Evolutionary conservation across 2,113 vertebrate species (phyloP), one percentile per base, ranked within the genome.

Genomic region (Pelvicachromis taeniatus): DNA sequence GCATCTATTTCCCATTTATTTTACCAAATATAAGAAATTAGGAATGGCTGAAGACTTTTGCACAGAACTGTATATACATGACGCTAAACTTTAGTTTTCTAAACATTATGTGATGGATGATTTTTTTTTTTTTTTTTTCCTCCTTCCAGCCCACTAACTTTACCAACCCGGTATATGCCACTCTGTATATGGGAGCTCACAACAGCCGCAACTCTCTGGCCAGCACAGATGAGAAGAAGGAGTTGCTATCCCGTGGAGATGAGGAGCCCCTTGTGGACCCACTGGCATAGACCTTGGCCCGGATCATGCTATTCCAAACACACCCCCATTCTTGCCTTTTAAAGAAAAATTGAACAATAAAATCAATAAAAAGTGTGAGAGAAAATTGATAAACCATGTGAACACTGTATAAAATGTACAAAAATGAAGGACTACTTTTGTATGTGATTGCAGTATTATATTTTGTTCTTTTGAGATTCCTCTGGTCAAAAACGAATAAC

Each of bases 381-480:
- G 83, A 94, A 93, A 95, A 94, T 92, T 82, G 90, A 89, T 86
- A 87, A 93, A 93, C 91, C 92, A 92, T 91, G 94, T 94, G 95
- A 97, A 95, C 95, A 96, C 96, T 98, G 98, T 98, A 97, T 97
- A 98, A 97, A 98, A 96, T 98, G 97, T 98, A 99, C 97, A 99
- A 97, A 95, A 96, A 98, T 97, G 97, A 98, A 98, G 97, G 97
- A 98, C 96, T 98, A 98, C 97, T 98, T 99, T 99, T 99, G 97
- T 98, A 99, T 97, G 97, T 98, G 97, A 98, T 95, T 96, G 97
- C 98, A 99, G 97, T 99, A 97, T 98, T 98, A 97, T 97, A 97
- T 96, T 96, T 96, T 95, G 95, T 96, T 95, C 93, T 94, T 95
- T 93, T 95, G 92, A 94, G 91, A 95, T 95, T 95, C 93, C 90